These are phyloP conservation scores for Drosophila setifemur DNA, from an alignment of 1,140 invertebrate species.

Conservation along the genomic window DNA sequence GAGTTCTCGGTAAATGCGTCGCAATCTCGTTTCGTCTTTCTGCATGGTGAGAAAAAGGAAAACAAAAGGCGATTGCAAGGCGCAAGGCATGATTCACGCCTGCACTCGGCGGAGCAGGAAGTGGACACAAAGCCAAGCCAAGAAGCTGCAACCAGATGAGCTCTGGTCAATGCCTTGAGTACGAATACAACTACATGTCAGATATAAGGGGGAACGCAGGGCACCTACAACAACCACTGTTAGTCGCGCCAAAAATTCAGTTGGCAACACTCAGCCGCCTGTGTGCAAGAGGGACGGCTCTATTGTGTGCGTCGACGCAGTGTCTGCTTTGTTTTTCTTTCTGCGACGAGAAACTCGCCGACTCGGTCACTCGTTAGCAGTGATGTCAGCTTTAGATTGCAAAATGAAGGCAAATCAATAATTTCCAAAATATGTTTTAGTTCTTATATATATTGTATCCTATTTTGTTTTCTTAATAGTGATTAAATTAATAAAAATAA, in stretches of 20 bases:
- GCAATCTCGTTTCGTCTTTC: slow-evolving; percentile 31
- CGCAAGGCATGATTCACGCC: slow-evolving; percentile 46
- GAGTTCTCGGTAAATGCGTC: slow-evolving; percentile 36
- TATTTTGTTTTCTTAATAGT: too few species aligned
- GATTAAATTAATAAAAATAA: too few species aligned
- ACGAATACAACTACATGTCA: background rate
- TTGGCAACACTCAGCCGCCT: slow-evolving; percentile 59
- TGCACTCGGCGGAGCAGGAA: slow-evolving; percentile 49
- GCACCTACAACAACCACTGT: slow-evolving; percentile 67
- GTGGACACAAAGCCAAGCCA: slow-evolving; percentile 46
- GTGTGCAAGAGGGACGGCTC: slow-evolving; percentile 38
- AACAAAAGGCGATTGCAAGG: slow-evolving; percentile 36
- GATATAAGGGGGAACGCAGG: slow-evolving; percentile 30
- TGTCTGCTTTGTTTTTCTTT: slow-evolving; percentile 23
- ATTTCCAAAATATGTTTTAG: background rate
- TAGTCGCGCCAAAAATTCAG: slow-evolving; percentile 71
- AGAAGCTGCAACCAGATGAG: slow-evolving; percentile 41
- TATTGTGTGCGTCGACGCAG: slow-evolving; percentile 17
- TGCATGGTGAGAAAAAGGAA: slow-evolving; percentile 9
- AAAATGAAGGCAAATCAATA: too few species aligned
- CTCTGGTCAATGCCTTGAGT: slow-evolving; percentile 44
- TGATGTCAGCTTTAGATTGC: background rate
- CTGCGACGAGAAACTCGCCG: background rate
- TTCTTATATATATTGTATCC: too few species aligned
- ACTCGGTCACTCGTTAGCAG: slow-evolving; percentile 10